These are phyloP conservation scores for Wiebesia pumilae DNA, from an alignment of 1,140 invertebrate genomes.

Conservation along the genomic window DNA sequence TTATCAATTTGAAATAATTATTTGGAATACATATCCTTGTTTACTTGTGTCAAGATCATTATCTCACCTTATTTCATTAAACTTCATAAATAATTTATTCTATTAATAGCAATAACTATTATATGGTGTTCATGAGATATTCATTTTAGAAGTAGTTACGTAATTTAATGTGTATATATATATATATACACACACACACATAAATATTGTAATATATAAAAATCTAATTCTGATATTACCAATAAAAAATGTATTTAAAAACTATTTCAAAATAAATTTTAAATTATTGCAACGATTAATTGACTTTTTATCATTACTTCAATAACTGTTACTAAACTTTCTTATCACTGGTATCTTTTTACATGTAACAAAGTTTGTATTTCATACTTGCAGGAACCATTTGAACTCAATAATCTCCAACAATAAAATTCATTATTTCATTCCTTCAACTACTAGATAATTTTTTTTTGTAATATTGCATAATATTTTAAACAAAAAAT, in stretches of 20 bases:
- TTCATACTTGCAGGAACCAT: neutral
- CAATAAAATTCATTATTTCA: neutral
- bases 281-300: slow-evolving; percentile 24
- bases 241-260: slow-evolving; percentile 5
- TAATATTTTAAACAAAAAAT: neutral
- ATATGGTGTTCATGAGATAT: neutral
- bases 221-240: neutral
- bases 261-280: slow-evolving; percentile 17
- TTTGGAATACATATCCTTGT: neutral
- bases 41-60: neutral
- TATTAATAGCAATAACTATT: slow-evolving; percentile 1
- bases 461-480: neutral
- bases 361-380: slow-evolving; percentile 10
- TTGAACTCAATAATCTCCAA: neutral
- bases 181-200: too few relatives aligned
- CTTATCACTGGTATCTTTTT: slow-evolving; percentile 22
- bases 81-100: neutral
- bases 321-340: slow-evolving; percentile 15
- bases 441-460: neutral
- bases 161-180: neutral
- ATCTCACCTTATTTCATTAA: neutral
- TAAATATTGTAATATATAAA: neutral
- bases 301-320: slow-evolving; percentile 25
- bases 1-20: neutral
- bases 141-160: neutral